Conservation (phyloP, 2,888 invertebrate species). For the Acronicta alni region DNA sequence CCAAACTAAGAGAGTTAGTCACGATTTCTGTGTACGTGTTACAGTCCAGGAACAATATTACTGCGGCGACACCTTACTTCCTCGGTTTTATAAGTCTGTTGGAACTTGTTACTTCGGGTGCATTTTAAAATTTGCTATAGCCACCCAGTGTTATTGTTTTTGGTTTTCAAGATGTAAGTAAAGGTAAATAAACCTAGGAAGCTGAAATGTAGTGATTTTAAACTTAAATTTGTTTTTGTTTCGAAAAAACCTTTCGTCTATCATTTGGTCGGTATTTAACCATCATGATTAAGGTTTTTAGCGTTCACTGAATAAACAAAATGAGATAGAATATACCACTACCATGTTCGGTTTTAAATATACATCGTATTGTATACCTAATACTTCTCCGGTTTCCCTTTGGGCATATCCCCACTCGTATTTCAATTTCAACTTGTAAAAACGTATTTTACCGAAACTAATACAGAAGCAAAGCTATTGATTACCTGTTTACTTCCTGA, state of each 20-base stretch:
- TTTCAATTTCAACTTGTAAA: conserved; percentile 33
- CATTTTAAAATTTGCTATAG: conserved; percentile 19
- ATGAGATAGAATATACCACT: neutral
- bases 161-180: neutral
- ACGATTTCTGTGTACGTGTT: conserved; percentile 45
- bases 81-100: conserved; percentile 29
- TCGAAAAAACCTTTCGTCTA: no score
- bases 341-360: conserved; percentile 18
- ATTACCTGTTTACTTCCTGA: conserved; percentile 16
- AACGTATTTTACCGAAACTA: conserved; percentile 35
- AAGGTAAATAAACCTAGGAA: no score
- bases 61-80: conserved; percentile 18
- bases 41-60: conserved; percentile 21
- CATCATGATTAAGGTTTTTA: no score
- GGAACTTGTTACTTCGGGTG: conserved; percentile 27
- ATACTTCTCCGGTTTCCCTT: conserved; percentile 30
- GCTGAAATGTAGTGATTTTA: no score
- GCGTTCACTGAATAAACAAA: neutral
- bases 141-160: neutral
- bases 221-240: no score
- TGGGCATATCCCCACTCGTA: conserved; percentile 20
- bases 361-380: conserved; percentile 14
- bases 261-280: no score
- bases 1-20: conserved; percentile 56
- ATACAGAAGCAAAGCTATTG: conserved; percentile 30